Conservation (phyloP, 2,888 invertebrate genomes). For the Drosophila lacicola region DNA sequence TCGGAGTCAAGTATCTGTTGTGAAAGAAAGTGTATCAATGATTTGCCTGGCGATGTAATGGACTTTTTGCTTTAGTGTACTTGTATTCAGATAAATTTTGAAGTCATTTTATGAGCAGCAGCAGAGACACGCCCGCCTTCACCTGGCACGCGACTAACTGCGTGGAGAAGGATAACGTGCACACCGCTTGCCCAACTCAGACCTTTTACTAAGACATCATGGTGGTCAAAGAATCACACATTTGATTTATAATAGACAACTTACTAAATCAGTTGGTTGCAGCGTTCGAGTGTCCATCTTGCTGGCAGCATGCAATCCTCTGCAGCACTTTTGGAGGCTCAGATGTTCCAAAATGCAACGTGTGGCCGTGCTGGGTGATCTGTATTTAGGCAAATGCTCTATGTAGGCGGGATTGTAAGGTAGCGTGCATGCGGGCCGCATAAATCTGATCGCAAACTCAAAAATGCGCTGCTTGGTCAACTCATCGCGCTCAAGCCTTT, state of each 20-base stretch:
- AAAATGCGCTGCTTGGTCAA: conserved; percentile 56
- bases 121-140: conserved; percentile 22
- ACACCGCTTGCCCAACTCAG: conserved; percentile 60
- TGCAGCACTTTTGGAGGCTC: conserved; percentile 50
- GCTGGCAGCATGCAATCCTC: conserved; percentile 58
- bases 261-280: conserved; percentile 61
- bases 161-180: conserved; percentile 35
- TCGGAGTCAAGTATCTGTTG: conserved; percentile 67
- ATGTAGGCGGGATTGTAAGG: conserved; percentile 57
- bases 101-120: conserved; percentile 62
- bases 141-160: conserved; percentile 74
- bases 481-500: conserved; percentile 60
- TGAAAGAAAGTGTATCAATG: conserved; percentile 2
- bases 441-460: conserved; percentile 69
- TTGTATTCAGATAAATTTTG: conserved; percentile 60
- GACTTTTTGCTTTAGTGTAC: not conserved
- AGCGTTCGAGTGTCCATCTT: conserved; percentile 56
- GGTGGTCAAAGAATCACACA: conserved; percentile 1
- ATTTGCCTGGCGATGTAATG: not conserved
- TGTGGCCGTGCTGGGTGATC: conserved; percentile 57
- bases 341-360: conserved; percentile 67
- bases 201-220: conserved; percentile 82
- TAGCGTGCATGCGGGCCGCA: conserved; percentile 69
- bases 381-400: conserved; percentile 65
- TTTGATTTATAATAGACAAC: not conserved